Percentiles rank a stretch among this genome's conserved stretches.
These are phyloP conservation scores for Pelvicachromis taeniatus DNA, from an alignment of 2,113 vertebrate species.

Conservation along the genomic window DNA sequence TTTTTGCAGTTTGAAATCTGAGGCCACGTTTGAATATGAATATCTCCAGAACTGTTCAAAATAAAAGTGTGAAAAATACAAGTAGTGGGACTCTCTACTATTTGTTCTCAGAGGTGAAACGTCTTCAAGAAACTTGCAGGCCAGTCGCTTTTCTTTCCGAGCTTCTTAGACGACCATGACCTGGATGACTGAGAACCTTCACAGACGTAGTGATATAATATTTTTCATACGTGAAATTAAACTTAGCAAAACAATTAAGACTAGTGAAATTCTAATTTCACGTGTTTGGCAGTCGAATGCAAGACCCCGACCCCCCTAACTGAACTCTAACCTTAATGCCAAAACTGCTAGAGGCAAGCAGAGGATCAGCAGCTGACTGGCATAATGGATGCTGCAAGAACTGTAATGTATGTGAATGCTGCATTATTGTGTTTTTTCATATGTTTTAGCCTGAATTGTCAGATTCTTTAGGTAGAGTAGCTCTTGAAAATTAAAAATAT, in stretches of 20 bases:
- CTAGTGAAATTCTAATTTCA: neutral
- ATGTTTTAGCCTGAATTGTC: neutral
- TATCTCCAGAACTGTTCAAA: neutral
- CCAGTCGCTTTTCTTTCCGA: neutral
- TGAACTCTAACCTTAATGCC: neutral
- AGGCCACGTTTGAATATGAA: neutral
- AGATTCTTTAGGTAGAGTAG: neutral
- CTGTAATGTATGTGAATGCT: neutral
- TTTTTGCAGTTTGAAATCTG: neutral
- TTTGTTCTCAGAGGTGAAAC: neutral
- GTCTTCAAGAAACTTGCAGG: accelerated
- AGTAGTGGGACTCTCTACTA: neutral
- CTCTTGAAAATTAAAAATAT: too few relatives aligned
- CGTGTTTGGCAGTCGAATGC: neutral
- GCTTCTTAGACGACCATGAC: neutral
- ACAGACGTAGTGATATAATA: too few relatives aligned
- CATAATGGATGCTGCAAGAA: neutral
- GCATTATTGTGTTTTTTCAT: neutral
- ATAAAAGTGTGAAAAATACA: neutral
- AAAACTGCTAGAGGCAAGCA: neutral
- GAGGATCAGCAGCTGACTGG: neutral
- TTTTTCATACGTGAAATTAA: neutral
- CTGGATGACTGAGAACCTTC: neutral
- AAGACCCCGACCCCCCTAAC: neutral
- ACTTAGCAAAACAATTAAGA: neutral